These are phyloP conservation scores for Anabas testudineus DNA, from an alignment of 2,797 vertebrate genomes.

Conservation along the genomic window DNA sequence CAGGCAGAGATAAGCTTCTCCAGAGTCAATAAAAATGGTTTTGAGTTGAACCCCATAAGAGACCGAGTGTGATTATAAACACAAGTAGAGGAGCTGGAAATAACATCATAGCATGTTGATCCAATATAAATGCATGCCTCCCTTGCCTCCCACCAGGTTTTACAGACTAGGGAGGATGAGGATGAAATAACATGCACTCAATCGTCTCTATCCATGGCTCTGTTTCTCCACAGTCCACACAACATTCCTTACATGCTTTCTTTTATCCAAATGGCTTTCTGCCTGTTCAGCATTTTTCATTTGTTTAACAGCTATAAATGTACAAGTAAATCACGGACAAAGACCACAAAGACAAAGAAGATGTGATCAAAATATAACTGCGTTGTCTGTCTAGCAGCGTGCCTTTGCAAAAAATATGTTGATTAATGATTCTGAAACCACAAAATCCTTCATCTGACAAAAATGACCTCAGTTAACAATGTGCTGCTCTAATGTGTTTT, in stretches of 20 bases:
- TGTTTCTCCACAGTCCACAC: conserved; percentile 48
- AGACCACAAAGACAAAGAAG: conserved; percentile 32
- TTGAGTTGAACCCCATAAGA: conserved; percentile 68
- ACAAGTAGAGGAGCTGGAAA: conserved; percentile 63
- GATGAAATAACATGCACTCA: conserved; percentile 72
- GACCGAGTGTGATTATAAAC: conserved; percentile 73
- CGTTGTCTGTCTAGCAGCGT: conserved; percentile 14
- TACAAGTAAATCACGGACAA: conserved; percentile 40
- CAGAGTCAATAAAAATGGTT: conserved; percentile 81
- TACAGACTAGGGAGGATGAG: conserved; percentile 65
- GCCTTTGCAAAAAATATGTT: conserved; percentile 25
- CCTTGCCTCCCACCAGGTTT: conserved; percentile 74
- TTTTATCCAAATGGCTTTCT: conserved; percentile 60
- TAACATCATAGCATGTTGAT: conserved; percentile 76
- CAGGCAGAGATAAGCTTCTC: conserved; percentile 69
- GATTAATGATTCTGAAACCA: conserved; percentile 49
- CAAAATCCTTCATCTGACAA: conserved; percentile 60
- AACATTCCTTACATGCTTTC: conserved; percentile 67
- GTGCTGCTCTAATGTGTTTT: conserved; percentile 55
- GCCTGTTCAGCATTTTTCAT: conserved; percentile 21
- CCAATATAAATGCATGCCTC: conserved; percentile 80
- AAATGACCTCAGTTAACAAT: conserved; percentile 64
- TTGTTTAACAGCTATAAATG: conserved; percentile 42
- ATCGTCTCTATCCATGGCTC: conserved; percentile 61
- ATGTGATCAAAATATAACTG: conserved; percentile 53